Base-by-base conservation (phyloP, 2,888 invertebrate genomes). In the Helobdella robusta region DNA sequence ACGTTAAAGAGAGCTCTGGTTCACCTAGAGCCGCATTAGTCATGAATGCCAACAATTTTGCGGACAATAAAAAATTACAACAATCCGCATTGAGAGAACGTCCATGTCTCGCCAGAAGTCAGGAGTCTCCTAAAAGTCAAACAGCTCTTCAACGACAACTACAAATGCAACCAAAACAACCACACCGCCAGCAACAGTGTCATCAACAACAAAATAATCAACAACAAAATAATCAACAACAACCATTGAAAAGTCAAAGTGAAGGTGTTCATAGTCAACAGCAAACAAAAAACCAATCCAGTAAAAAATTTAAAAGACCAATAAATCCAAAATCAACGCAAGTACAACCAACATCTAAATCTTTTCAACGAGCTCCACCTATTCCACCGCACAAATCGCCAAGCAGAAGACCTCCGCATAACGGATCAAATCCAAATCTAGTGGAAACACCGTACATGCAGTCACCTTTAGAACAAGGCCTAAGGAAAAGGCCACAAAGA, bases 281-380 rank as follows among this genome's bases (percentile, higher is more conserved):
- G n/a, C n/a, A n/a, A n/a, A n/a, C n/a, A n/a, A n/a, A n/a, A n/a
- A n/a, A n/a, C n/a, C n/a, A n/a, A n/a, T n/a, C n/a, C n/a, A n/a
- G n/a, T n/a, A 56, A 56, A 56, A 56, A 56, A 30, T 56, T 56
- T 30, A 28, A 32, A 56, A 56, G 32, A 56, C 56, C 56, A 8
- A 30, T n/a, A 20, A 25, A 6, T 30, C n/a, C 56, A 25, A 32
- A 32, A 30, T 48, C 48, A 20, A 48, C 48, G 23, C 48, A 23
- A 4, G 56, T 28, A 56, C 56, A n/a, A 32, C 30, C 56, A 56
- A n/a, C 20, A 4, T 56, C 4, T 25, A n/a, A 28, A 25, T 40
- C 44, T 40, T 11, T 40, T 40, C n/a, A 11, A 15, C 30, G 56
- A 8, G n/a, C 56, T 32, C 32, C 30, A 1, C 56, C 2, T 25